Percentiles rank a stretch among this genome's conserved stretches.
Conservation (phyloP, 1,140 invertebrate species). For the Aphidius gifuensis region DNA sequence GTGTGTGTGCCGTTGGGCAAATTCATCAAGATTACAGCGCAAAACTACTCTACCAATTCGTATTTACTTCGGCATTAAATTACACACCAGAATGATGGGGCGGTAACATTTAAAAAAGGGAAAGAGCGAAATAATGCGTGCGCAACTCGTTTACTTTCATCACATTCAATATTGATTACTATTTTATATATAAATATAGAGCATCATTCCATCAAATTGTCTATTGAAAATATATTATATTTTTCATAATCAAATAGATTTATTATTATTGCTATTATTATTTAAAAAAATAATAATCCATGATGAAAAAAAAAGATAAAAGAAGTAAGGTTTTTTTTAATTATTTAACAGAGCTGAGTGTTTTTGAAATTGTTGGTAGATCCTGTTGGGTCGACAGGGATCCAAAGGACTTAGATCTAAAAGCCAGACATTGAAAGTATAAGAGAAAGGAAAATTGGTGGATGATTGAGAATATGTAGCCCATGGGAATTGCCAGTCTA, state of each 20-base stretch:
- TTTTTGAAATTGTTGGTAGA: too few species aligned
- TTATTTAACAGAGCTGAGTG: too few species aligned
- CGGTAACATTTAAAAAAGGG: conserved; percentile 3
- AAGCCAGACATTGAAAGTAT: too few species aligned
- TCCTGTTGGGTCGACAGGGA: too few species aligned
- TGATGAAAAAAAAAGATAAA: too few species aligned
- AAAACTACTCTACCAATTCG: conserved; percentile 45
- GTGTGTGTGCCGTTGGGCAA: conserved; percentile 25
- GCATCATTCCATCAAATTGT: too few species aligned
- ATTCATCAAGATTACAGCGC: conserved; percentile 52
- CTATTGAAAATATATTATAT: too few species aligned
- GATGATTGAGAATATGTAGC: conserved; percentile 9
- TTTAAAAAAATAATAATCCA: too few species aligned
- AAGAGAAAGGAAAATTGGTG: neutral
- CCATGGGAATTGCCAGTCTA: neutral
- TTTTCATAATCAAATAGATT: too few species aligned
- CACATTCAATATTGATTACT: conserved; percentile 53
- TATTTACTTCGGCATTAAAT: conserved; percentile 53
- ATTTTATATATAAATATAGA: conserved; percentile 13
- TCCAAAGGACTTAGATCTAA: too few species aligned
- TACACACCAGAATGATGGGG: conserved; percentile 43
- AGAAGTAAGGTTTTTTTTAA: too few species aligned
- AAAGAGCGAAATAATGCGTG: conserved; percentile 29
- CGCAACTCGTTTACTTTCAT: conserved; percentile 51
- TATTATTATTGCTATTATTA: too few species aligned